Conservation (phyloP, 2,797 vertebrate genomes). For the Hyperoplus lanceolatus region DNA sequence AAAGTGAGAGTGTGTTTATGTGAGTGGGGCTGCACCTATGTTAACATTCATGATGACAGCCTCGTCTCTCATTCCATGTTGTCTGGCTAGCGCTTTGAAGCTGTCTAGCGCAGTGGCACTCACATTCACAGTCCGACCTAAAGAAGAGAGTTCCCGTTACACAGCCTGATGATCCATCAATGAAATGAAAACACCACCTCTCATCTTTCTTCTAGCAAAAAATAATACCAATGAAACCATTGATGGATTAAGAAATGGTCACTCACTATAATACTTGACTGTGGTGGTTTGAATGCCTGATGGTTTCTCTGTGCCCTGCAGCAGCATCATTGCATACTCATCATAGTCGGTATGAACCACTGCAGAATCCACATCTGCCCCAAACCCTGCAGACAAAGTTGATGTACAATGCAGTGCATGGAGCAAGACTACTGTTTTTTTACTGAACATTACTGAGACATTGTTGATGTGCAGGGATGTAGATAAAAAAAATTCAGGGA, state of each 20-base stretch:
- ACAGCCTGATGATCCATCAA: neutral
- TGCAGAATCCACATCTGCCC: conserved; percentile 66
- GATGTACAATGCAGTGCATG: neutral
- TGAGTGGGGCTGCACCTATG: conserved; percentile 55
- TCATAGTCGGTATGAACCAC: conserved; percentile 68
- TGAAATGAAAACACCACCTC: neutral
- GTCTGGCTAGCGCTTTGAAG: conserved; percentile 86
- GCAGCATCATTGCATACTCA: conserved; percentile 49
- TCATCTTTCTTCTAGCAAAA: too few relatives aligned
- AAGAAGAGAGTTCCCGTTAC: neutral
- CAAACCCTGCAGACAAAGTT: conserved; percentile 54
- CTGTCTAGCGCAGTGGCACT: conserved; percentile 78
- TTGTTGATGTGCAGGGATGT: neutral
- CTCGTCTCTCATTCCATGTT: conserved; percentile 82
- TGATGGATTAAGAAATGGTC: neutral
- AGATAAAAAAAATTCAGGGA: neutral
- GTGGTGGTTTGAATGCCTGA: conserved; percentile 49
- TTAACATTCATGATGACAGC: conserved; percentile 83
- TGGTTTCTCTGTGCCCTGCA: conserved; percentile 61
- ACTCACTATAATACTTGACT: conserved; percentile 74
- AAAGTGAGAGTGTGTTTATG: neutral
- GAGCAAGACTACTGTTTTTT: too few relatives aligned
- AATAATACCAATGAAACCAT: neutral
- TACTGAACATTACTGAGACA: neutral
- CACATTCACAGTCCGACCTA: conserved; percentile 86